Evolutionary conservation across 2,113 vertebrate genomes (phyloP), one percentile per base, ranked within the genome.

Genomic region (Syngnathus floridae): DNA sequence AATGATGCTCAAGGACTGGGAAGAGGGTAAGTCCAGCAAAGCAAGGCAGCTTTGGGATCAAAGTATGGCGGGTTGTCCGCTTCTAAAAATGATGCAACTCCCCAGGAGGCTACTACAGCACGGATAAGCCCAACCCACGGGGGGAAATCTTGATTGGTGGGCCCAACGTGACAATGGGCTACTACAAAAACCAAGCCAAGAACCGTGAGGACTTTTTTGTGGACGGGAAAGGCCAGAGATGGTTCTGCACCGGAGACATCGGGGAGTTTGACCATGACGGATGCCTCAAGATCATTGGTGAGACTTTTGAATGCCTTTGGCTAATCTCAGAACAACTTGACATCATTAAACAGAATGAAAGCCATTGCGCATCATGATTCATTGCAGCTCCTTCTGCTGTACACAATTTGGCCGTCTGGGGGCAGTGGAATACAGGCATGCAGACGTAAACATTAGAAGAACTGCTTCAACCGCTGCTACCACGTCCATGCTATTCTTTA

Each of bases 251-350:
- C 0, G 96, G 97, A 48, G 97, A 99, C 72, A 95, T 98, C 7
- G 97, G 97, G 2, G 94, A 99, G 79, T 92, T 98, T 76, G 90
- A 97, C 61, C 66, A 91, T 0, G 97, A 99, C 21, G 97, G 97
- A 11, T 98, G 95, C 85, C 91, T 99, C 61, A 98, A 97, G 90
- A 98, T 99, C 70, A 98, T 99, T 9, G 97, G 97, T 99, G 80
- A 91, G 91, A 77, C 43, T 51, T n/a, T 51, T 21, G 2, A 51
- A 21, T 51, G 19, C 19, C 19, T 6, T 51, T 4, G 2, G 7
- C 21, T 19, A 3, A 51, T 51, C 8, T 51, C 8, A 5, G 4
- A 16, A 46, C 14, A 46, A 45, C 4, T 4, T 16, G 4, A 46
- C 14, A 0, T 17, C 14, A 46, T 46, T 14, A 5, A 46, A 46